Base-by-base conservation (phyloP, 2,888 invertebrate species). In the Tolmerus cingulatus region DNA sequence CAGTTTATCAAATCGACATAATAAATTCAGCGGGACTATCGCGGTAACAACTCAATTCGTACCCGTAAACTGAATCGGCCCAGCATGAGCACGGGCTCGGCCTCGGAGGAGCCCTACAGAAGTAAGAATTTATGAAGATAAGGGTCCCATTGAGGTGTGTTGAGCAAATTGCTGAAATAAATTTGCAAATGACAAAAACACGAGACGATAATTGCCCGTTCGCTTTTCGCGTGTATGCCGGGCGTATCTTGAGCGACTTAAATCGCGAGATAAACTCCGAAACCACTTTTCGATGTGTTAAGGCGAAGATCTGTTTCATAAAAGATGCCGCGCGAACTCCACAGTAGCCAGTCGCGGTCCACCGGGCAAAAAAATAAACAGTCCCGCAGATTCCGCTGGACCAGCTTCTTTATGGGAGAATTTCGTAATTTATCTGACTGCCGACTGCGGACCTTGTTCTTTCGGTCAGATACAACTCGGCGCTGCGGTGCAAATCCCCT, bases 161-260 rank as follows among this genome's bases (percentile, higher is more conserved):
- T 88, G 87, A 88, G 88, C 88, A 88, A 88, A 88, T 88, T 88
- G 86, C 87, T 88, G 87, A 88, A 88, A 88, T 88, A 88, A 88
- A 88, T 88, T 88, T 88, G 88, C 88, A 88, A 88, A 88, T 88
- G 88, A 88, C 88, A 88, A 88, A 88, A 88, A 88, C 88, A 88
- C 87, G 87, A 88, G 87, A 88, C 87, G 88, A 88, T 88, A 88
- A 88, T 88, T 88, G 88, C 88, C 88, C 82, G 87, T 81, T 88
- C 82, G 87, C 78, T 85, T 87, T 87, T 86, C 85, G 87, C 86
- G 78, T 87, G 87, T 88, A 57, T 23, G 30, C 79, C 16, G 27
- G 27, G 57, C 34, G 51, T 43, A 76, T 74, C 30, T 66, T 12
- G 23, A 79, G n/a, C 46, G 23, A 66, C 23, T 66, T 66, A 66